Base-by-base conservation (phyloP, 1,140 invertebrate species). In the Pollicipes pollicipes region DNA sequence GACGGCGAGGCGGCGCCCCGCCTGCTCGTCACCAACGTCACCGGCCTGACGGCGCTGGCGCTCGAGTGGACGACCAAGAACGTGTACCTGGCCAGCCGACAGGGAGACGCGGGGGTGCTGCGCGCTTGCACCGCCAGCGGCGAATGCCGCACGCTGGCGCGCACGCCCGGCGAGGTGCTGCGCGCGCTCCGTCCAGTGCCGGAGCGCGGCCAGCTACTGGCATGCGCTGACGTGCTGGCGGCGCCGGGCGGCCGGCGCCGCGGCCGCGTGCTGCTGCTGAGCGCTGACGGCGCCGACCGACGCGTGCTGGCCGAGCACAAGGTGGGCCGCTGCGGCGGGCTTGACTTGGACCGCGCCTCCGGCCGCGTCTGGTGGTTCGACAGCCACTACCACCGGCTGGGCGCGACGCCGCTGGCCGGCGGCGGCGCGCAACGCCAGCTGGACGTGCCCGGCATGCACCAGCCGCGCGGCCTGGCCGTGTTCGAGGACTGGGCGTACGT, bases 401-500 rank as follows among this genome's bases (percentile, higher is more conserved):
- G n/a, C 27, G 8, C 64, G 8, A 24, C n/a, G 28, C 64, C 10
- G 64, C 64, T 66, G 64, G 28, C 10, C 64, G 64, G 27, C 64
- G 26, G 64, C 64, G 64, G 27, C n/a, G 10, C n/a, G 64, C 64
- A 24, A 21, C 64, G 64, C n/a, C 64, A n/a, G 6, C 64, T n/a
- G n/a, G 64, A 66, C 28, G 24, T 27, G 28, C 10, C 27, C n/a
- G 64, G 27, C n/a, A 21, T 66, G 3, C 28, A 66, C 64, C 64
- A 10, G 64, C 64, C 64, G 64, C 27, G 27, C 27, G 64, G 64
- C n/a, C 27, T 66, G 17, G 16, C 64, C n/a, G 64, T 66, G 17
- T 66, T 66, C 64, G 64, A 66, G n/a, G 27, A 66, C 64, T 66
- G 64, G 64, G 64, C 28, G 64, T 66, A 66, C 28, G 64, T 29